phyloP scores from a whole-genome alignment of 2,113 vertebrate genomes.

The Aegithalos caudatus region DNA sequence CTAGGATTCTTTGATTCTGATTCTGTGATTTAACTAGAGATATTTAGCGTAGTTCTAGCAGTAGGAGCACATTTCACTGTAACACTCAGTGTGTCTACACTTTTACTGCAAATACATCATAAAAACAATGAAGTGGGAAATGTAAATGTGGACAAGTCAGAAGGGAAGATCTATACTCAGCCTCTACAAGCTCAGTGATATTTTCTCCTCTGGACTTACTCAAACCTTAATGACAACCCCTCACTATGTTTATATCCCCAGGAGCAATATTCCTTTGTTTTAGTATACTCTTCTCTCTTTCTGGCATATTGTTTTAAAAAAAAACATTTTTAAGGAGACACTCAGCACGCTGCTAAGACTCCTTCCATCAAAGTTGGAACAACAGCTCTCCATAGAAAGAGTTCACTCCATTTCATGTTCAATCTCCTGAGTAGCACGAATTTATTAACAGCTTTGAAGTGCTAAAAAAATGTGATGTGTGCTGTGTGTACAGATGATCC shows the following conservation, averaged over 20 bases:
- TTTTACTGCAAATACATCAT: neutral
- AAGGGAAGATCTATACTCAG: neutral
- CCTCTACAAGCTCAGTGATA: neutral
- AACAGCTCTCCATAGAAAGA: neutral
- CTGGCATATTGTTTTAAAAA: slow-evolving; percentile 17
- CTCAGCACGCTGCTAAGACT: neutral
- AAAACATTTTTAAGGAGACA: neutral
- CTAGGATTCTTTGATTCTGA: neutral
- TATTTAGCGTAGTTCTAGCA: neutral
- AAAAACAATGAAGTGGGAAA: neutral
- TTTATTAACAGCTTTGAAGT: slow-evolving; percentile 70
- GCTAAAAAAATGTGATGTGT: slow-evolving; percentile 43
- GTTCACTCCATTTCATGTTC: slow-evolving; percentile 10
- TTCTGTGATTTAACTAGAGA: neutral
- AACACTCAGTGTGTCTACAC: neutral
- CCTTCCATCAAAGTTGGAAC: slow-evolving; percentile 5
- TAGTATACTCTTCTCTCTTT: neutral
- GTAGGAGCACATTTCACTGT: neutral
- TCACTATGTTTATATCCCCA: neutral
- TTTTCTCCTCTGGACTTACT: neutral
- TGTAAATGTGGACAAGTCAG: neutral
- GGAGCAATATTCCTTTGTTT: neutral
- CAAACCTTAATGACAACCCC: neutral
- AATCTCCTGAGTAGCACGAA: slow-evolving; percentile 44
- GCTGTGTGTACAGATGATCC: slow-evolving; percentile 41